These are phyloP conservation scores for Eupithecia dodoneata DNA, from an alignment of 2,888 invertebrate species.

Conservation along the genomic window DNA sequence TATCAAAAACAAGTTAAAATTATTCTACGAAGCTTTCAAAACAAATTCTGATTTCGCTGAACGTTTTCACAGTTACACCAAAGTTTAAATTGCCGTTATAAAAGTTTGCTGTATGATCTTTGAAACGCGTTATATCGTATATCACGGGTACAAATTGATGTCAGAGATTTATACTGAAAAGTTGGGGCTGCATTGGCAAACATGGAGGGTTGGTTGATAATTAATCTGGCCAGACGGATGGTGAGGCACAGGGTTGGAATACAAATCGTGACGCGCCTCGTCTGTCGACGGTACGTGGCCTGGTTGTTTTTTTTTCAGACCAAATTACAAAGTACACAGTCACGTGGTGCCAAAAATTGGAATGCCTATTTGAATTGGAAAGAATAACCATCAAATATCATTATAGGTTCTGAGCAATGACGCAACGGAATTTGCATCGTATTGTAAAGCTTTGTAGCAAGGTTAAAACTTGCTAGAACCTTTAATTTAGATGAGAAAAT, in stretches of 20 bases:
- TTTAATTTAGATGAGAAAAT: conserved; percentile 3
- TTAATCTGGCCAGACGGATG: conserved; percentile 81
- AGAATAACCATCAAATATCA: not conserved
- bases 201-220: conserved; percentile 76
- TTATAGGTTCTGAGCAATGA: not conserved
- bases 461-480: not conserved
- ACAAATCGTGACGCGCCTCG: conserved; percentile 68
- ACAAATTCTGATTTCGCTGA: conserved; percentile 48
- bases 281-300: conserved; percentile 47
- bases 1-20: conserved; percentile 18
- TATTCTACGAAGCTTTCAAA: conserved; percentile 22
- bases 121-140: conserved; percentile 31
- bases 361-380: not conserved
- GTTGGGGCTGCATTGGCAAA: conserved; percentile 79
- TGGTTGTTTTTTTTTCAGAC: conserved; percentile 28
- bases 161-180: conserved; percentile 70
- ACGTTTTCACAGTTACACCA: conserved; percentile 44
- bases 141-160: conserved; percentile 44
- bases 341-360: not conserved
- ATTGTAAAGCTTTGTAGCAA: conserved; percentile 1
- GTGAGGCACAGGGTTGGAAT: conserved; percentile 69
- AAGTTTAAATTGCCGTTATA: conserved; percentile 53
- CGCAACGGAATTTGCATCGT: not conserved
- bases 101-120: conserved; percentile 42
- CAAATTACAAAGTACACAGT: conserved; percentile 15